Base-by-base conservation (phyloP, 2,888 invertebrate genomes). In the Vannuccia rotundouncinata region DNA sequence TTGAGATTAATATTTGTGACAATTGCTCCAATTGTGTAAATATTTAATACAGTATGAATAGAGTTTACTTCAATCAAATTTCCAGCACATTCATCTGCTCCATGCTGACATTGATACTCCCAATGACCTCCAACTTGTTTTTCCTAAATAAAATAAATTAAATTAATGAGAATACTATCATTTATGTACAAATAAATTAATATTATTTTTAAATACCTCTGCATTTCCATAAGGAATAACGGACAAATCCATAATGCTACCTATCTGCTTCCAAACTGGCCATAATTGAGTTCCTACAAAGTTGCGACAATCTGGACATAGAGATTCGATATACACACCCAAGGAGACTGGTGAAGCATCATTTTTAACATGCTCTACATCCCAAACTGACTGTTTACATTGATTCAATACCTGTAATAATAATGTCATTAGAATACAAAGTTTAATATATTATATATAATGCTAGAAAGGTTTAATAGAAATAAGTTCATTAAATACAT, bases 141-240 rank as follows among this genome's bases (percentile, higher is more conserved):
- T 80, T 86, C 85, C 85, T 87, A 83, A 79, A 74, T 31, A 81
- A 79, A 81, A 29, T 28, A 74, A 74, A 75, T 25, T 22, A 75
- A 5, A 81, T 5, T 28, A 45, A 45, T 45, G 45, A 45, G 45
- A 45, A 10, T 5, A 45, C 17, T 10, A 10, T 45, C 45, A 45
- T 45, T 5, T 13, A 5, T 66, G 66, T 22, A 13, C 2, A 66
- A 66, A 66, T 13, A 66, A 66, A 66, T n/a, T 13, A 66, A 45
- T 17, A 45, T 45, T 45, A 5, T 45, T 10, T 25, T 73, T 73
- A 5, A 25, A 27, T 82, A 87, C 87, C 79, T 81, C 29, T 1
- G 88, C 87, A 83, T 87, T 88, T 45, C 88, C 88, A 83, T 85
- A 88, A 1, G 88, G 87, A 1, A 87, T 84, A 1, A 87, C 79